phyloP scores from a whole-genome alignment of 2,888 invertebrate species.

The Siphonodentalium dalli region DNA sequence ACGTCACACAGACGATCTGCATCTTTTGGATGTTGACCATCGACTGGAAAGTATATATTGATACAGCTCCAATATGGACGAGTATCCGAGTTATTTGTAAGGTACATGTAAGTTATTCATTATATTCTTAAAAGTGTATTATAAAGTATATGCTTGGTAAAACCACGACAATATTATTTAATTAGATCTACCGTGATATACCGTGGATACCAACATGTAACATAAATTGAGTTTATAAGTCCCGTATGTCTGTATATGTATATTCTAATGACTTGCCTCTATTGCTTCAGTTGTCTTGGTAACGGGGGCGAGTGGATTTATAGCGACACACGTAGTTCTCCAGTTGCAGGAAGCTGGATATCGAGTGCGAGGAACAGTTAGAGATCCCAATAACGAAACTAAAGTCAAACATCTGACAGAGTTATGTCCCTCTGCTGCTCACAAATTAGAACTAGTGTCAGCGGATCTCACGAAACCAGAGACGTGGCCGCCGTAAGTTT shows the following conservation, averaged over 20 bases:
- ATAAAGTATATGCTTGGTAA: too few species aligned
- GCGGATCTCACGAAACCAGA: constrained; percentile 67
- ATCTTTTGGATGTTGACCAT: too few species aligned
- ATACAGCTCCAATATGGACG: too few species aligned
- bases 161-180: too few species aligned
- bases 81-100: too few species aligned
- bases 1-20: too few species aligned
- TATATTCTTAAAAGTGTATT: too few species aligned
- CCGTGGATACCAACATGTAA: too few species aligned
- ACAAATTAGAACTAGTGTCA: constrained; percentile 67
- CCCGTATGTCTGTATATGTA: not conserved
- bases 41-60: too few species aligned
- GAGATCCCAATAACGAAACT: constrained; percentile 62
- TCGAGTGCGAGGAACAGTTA: constrained; percentile 67
- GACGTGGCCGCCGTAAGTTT: constrained; percentile 54
- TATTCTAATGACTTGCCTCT: not conserved
- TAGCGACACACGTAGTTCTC: constrained; percentile 68
- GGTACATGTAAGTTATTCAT: too few species aligned
- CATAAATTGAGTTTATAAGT: too few species aligned
- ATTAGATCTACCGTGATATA: too few species aligned
- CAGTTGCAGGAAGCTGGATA: constrained; percentile 67
- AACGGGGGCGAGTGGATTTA: constrained; percentile 69
- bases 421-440: constrained; percentile 62
- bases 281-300: constrained; percentile 66
- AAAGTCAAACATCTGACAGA: constrained; percentile 57